A percentile compares a stretch with the other conserved stretches of the same genome.
These are phyloP conservation scores for Ennomos erosarius DNA, from an alignment of 2,888 invertebrate genomes.

Conservation along the genomic window DNA sequence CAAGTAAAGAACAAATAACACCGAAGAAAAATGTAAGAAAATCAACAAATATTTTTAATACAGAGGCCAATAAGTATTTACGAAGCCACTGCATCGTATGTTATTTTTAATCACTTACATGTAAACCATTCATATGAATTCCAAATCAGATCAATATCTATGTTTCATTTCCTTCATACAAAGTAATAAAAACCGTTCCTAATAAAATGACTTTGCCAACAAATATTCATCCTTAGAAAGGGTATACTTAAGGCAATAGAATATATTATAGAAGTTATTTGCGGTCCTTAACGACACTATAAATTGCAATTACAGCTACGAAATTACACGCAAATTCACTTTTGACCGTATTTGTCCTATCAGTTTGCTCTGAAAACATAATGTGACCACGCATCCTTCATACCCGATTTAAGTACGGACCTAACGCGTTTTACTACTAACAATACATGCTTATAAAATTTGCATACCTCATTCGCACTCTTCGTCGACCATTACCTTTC, in stretches of 20 bases:
- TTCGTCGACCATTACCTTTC: slow-evolving; percentile 83
- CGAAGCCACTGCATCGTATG: too few relatives aligned
- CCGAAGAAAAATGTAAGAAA: too few relatives aligned
- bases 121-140: too few relatives aligned
- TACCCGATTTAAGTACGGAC: slow-evolving; percentile 61
- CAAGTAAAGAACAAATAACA: too few relatives aligned
- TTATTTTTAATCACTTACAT: too few relatives aligned
- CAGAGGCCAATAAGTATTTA: too few relatives aligned
- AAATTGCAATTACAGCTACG: slow-evolving; percentile 61
- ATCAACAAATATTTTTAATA: too few relatives aligned
- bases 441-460: slow-evolving; percentile 82
- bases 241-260: slow-evolving; percentile 29
- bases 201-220: neutral
- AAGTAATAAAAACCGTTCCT: too few relatives aligned
- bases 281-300: slow-evolving; percentile 48
- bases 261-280: slow-evolving; percentile 26
- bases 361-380: slow-evolving; percentile 35
- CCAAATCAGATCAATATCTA: too few relatives aligned
- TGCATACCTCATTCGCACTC: slow-evolving; percentile 83
- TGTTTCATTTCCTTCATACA: too few relatives aligned
- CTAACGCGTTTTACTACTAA: slow-evolving; percentile 70
- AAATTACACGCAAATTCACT: slow-evolving; percentile 64
- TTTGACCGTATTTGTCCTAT: slow-evolving; percentile 43
- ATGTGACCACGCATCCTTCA: slow-evolving; percentile 64
- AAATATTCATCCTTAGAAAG: slow-evolving; percentile 23